phyloP scores from a whole-genome alignment of 2,113 vertebrate genomes.

The Hipposideros armiger region DNA sequence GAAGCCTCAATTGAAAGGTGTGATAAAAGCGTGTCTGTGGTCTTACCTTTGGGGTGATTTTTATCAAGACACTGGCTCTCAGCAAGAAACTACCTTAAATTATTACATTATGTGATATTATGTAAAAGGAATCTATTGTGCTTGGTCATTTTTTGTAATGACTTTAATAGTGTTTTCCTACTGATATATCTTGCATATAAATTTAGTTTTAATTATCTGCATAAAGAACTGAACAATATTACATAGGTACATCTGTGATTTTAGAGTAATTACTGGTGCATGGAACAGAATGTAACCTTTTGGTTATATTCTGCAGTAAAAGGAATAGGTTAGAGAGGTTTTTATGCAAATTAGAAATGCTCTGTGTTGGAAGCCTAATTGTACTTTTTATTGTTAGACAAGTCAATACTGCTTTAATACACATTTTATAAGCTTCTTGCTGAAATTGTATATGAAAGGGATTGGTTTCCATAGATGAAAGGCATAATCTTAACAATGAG shows the following conservation, averaged over 20 bases:
- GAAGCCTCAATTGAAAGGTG: constrained; percentile 78
- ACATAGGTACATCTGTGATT: constrained; percentile 88
- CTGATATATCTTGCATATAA: constrained; percentile 86
- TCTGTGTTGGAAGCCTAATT: constrained; percentile 91
- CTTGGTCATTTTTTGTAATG: constrained; percentile 86
- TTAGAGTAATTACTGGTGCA: constrained; percentile 88
- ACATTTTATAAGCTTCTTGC: constrained; percentile 91
- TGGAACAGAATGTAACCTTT: constrained; percentile 90
- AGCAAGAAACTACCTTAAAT: constrained; percentile 85
- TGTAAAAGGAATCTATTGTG: constrained; percentile 84
- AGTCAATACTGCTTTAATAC: constrained; percentile 91
- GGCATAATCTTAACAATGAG: constrained; percentile 91
- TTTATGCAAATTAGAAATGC: constrained; percentile 90
- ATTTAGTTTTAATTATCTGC: constrained; percentile 87
- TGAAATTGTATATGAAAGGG: constrained; percentile 91
- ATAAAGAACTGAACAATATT: constrained; percentile 87
- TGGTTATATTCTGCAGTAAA: constrained; percentile 88
- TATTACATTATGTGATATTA: constrained; percentile 86
- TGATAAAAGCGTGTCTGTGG: constrained; percentile 82
- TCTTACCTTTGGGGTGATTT: constrained; percentile 79
- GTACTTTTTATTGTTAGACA: constrained; percentile 92
- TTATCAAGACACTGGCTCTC: constrained; percentile 81
- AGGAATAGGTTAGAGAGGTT: constrained; percentile 89
- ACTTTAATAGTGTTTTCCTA: constrained; percentile 89
- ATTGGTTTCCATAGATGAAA: constrained; percentile 90